A percentile compares a stretch with the other conserved stretches of the same genome.
Evolutionary conservation across 2,888 invertebrate species (phyloP).

Genomic region (Dermolepida albohirtum): DNA sequence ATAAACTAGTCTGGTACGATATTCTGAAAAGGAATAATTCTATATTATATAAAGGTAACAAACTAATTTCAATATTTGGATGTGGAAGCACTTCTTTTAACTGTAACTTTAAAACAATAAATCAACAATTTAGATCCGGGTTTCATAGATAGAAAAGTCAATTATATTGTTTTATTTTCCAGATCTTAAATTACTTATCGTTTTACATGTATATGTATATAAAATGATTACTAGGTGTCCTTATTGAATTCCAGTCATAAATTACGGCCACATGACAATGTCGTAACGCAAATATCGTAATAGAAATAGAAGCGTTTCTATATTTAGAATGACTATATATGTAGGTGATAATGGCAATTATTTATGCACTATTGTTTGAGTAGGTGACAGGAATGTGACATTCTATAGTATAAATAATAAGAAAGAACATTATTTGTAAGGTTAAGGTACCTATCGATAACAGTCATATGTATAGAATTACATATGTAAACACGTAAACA

Average conservation of each 20-base stretch:
- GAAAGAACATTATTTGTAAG: conserved; percentile 35
- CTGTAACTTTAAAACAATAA: no score
- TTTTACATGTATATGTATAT: not conserved
- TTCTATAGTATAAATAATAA: conserved; percentile 40
- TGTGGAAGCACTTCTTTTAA: no score
- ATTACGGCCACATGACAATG: conserved; percentile 26
- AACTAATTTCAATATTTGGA: no score
- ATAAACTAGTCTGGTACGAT: no score
- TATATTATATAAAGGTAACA: no score
- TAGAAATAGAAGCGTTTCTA: conserved; percentile 46
- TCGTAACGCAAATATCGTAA: conserved; percentile 40
- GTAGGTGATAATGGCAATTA: conserved; percentile 48
- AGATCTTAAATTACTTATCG: not conserved
- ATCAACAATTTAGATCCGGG: no score
- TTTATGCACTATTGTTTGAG: conserved; percentile 43
- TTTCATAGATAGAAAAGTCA: no score
- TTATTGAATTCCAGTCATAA: conserved; percentile 22
- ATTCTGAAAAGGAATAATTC: no score
- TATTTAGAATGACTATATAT: conserved; percentile 47
- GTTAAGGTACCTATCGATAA: conserved; percentile 37
- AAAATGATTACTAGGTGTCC: conserved; percentile 4
- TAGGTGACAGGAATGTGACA: conserved; percentile 45
- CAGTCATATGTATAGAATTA: conserved; percentile 3
- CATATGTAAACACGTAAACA: conserved; percentile 23
- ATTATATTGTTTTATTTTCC: no score